Percentiles rank a stretch among this genome's conserved stretches.
phyloP scores from a whole-genome alignment of 2,113 vertebrate species.

The Petrocephalus zakoni region DNA sequence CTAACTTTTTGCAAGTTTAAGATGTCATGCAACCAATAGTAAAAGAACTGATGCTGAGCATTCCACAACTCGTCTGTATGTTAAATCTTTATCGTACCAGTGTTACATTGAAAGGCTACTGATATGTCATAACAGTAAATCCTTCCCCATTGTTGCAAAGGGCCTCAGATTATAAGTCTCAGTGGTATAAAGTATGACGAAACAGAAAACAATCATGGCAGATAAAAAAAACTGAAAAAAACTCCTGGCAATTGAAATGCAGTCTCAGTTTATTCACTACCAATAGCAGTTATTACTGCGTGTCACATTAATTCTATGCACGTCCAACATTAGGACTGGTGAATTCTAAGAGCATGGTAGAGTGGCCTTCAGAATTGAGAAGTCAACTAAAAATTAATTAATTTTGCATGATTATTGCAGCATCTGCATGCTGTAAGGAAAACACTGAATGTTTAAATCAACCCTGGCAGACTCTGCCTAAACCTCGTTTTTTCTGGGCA shows the following conservation, averaged over 20 bases:
- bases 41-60: not conserved
- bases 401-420: not conserved
- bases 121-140: not conserved
- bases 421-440: not conserved
- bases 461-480: not conserved
- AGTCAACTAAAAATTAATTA: not conserved
- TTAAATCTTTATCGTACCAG: not conserved
- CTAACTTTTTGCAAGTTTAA: not conserved
- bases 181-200: not conserved
- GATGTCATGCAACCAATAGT: not conserved
- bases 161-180: not conserved
- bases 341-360: not conserved
- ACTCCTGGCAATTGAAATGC: not conserved
- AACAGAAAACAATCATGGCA: not conserved
- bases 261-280: not conserved
- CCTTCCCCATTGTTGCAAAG: not conserved
- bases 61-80: not conserved
- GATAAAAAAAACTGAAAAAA: not conserved
- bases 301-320: not conserved
- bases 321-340: not conserved
- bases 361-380: not conserved
- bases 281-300: not conserved
- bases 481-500: not conserved
- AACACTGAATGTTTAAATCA: conserved; percentile 1
- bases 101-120: not conserved